Base-by-base conservation (phyloP, 1,140 invertebrate species). In the Pseudobourletiella spinata region DNA sequence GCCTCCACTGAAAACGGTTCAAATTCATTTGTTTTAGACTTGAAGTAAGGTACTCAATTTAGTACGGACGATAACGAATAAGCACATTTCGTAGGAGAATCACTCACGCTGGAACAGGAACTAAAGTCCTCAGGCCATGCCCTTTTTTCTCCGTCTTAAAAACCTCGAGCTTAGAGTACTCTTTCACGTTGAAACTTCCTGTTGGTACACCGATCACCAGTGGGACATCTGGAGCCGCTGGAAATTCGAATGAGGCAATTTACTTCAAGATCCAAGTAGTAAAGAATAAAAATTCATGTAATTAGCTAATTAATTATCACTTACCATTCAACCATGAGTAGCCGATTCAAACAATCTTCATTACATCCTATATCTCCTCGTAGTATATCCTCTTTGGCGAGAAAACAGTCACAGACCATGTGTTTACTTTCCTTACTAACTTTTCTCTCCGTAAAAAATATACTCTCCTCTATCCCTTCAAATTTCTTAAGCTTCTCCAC, bases 271-370 rank as follows among this genome's bases (percentile, higher is more conserved):
- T n/a, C n/a, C n/a, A n/a, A n/a, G n/a, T n/a, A n/a, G n/a, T n/a
- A n/a, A n/a, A n/a, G n/a, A n/a, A n/a, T n/a, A n/a, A n/a, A n/a
- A n/a, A n/a, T n/a, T n/a, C 32, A 39, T 39, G 32, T 39, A 39
- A 39, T 39, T 39, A 39, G 8, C n/a, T 54, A 57, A 51, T 58
- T 8, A 58, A 44, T 6, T 3, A 14, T 30, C 25, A 35, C 20
- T 79, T 80, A 91, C 90, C 95, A 98, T 84, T 98, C 95, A 74
- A 98, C 97, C 86, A 97, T 92, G 3, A 98, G 82, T 73, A 98
- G 82, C 73, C 93, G 84, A 79, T 98, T 98, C 3, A 98, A 81
- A 78, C 95, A 98, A 76, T 97, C 92, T 72, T 94, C 89, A 0
- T 91, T 91, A 78, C 95, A 98, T 30, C 91, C 91, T 26, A 84